Percentiles rank a stretch among this genome's conserved stretches.
phyloP scores from a whole-genome alignment of 2,113 vertebrate genomes.

The Labeo catla region DNA sequence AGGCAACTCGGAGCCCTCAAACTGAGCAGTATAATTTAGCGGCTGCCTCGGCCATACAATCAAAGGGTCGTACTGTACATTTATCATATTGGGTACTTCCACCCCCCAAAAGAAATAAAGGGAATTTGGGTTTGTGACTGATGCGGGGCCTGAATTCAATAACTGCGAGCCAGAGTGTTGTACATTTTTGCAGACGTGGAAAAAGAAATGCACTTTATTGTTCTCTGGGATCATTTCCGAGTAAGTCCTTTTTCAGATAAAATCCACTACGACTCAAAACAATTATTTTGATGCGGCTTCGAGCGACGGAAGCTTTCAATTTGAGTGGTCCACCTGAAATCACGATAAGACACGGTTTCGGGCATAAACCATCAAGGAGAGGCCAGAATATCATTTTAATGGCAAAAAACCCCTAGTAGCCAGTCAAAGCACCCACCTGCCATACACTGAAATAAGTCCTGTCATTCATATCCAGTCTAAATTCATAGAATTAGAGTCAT shows the following conservation, averaged over 20 bases:
- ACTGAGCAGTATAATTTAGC: constrained; percentile 72
- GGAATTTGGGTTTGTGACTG: constrained; percentile 49
- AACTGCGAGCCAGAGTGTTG: constrained; percentile 65
- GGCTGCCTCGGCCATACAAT: constrained; percentile 71
- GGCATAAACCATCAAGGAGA: constrained; percentile 70
- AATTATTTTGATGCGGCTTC: constrained; percentile 75
- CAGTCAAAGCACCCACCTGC: constrained; percentile 70
- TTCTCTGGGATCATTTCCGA: constrained; percentile 65
- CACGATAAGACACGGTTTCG: constrained; percentile 69
- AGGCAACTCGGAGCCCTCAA: constrained; percentile 66
- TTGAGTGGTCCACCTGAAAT: constrained; percentile 69
- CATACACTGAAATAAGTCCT: constrained; percentile 72
- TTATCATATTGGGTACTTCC: constrained; percentile 61
- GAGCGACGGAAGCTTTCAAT: constrained; percentile 67
- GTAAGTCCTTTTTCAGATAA: constrained; percentile 71
- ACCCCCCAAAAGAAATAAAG: not conserved
- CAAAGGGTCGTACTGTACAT: constrained; percentile 70
- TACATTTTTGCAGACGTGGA: constrained; percentile 60
- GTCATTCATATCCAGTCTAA: constrained; percentile 72
- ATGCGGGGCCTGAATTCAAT: constrained; percentile 58
- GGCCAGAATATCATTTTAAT: constrained; percentile 78
- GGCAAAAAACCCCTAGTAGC: constrained; percentile 61
- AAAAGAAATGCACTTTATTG: constrained; percentile 62
- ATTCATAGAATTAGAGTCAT: constrained; percentile 34
- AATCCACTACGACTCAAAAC: constrained; percentile 71